These are phyloP conservation scores for Oscheius myriophilus DNA, from an alignment of 2,888 invertebrate species.

Conservation along the genomic window DNA sequence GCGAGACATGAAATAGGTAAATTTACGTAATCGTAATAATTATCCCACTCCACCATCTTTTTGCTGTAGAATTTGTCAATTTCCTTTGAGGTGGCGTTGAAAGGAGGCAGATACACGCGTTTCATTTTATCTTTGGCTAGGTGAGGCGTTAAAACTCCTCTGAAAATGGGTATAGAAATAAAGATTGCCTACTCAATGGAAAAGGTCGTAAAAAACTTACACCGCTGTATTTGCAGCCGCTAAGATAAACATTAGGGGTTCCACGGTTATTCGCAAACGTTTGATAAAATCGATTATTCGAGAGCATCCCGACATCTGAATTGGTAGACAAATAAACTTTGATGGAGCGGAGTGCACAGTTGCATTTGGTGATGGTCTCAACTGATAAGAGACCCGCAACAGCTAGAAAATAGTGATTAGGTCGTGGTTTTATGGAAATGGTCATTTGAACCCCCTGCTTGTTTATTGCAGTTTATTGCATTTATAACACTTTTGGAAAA, in stretches of 20 bases:
- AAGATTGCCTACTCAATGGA: no score
- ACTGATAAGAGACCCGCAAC: no score
- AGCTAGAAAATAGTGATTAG: no score
- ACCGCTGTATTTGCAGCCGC: conserved; percentile 53
- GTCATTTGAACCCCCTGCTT: no score
- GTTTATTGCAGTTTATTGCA: no score
- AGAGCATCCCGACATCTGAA: no score
- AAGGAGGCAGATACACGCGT: conserved; percentile 53
- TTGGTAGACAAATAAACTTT: no score
- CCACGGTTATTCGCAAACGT: conserved; percentile 44
- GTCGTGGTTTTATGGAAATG: no score
- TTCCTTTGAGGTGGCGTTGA: conserved; percentile 40
- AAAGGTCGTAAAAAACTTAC: conserved; percentile 48
- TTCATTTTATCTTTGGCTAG: conserved; percentile 58
- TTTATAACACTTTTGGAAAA: no score
- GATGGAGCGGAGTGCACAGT: no score
- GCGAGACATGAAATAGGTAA: conserved; percentile 59
- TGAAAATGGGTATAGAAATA: conserved; percentile 35
- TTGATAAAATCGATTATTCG: background rate
- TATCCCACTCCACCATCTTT: conserved; percentile 64
- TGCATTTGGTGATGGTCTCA: no score
- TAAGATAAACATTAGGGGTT: conserved; percentile 54
- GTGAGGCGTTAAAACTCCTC: conserved; percentile 57
- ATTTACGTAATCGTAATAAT: conserved; percentile 65
- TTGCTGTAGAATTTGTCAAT: conserved; percentile 59